Conservation (phyloP, 2,113 vertebrate species). For the Bufo bufo region DNA sequence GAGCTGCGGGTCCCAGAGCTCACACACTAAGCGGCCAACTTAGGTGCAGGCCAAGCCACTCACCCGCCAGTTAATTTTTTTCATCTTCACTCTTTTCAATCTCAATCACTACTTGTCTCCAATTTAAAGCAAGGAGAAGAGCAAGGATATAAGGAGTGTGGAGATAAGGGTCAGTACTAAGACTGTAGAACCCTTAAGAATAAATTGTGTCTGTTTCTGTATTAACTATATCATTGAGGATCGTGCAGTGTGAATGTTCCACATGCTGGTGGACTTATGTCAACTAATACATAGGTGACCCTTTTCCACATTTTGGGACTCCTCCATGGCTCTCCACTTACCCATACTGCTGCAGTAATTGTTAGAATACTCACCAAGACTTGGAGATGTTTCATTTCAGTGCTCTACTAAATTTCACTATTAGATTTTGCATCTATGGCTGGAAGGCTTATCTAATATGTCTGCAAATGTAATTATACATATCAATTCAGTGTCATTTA, state of each 20-base stretch:
- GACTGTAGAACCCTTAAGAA: neutral
- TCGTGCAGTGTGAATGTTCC: neutral
- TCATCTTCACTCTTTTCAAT: constrained; percentile 21
- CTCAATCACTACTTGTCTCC: constrained; percentile 5
- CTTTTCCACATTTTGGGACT: no score
- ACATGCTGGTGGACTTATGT: neutral
- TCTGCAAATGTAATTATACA: no score
- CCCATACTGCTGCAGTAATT: neutral
- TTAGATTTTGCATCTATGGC: no score
- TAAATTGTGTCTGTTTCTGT: neutral
- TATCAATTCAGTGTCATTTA: no score
- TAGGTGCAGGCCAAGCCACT: no score
- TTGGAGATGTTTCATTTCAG: neutral
- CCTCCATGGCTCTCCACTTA: no score
- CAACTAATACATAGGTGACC: neutral
- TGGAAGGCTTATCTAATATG: no score
- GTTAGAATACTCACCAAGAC: neutral
- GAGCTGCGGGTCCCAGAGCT: no score
- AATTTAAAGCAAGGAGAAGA: neutral
- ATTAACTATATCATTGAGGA: neutral
- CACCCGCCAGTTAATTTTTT: neutral
- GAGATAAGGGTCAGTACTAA: neutral
- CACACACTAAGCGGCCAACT: no score
- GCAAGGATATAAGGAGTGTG: neutral
- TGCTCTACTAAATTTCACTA: neutral